Conservation (phyloP, 92 coral and sea anemone genomes). For the Umimayanthus kanabou region DNA sequence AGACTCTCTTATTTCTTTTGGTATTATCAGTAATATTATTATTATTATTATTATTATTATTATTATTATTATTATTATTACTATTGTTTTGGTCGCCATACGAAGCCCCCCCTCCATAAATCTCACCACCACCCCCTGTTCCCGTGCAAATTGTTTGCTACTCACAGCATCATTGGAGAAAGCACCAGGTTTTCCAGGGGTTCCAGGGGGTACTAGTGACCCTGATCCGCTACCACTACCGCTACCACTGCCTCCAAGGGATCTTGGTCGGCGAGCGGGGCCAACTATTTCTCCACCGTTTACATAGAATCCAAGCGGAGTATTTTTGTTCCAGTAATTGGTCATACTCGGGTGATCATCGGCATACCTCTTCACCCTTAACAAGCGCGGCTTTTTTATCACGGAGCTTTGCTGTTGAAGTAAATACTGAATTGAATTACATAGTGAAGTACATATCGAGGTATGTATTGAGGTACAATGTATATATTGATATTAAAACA, state of each 20-base stretch:
- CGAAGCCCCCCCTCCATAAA: no score
- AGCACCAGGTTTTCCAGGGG: conserved; percentile 81
- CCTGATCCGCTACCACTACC: conserved; percentile 44
- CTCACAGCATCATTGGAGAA: conserved; percentile 56
- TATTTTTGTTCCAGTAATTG: conserved; percentile 73
- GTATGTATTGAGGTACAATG: no score
- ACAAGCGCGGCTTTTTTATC: conserved; percentile 51
- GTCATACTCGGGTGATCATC: conserved; percentile 41
- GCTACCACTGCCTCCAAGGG: conserved; percentile 55
- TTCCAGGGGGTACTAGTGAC: conserved; percentile 54
- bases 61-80: no score
- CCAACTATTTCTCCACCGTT: conserved; percentile 52
- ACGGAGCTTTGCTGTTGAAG: conserved; percentile 61
- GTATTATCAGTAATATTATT: no score
- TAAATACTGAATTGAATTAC: neutral
- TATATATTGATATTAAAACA: no score
- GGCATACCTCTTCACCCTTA: conserved; percentile 51
- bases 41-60: no score
- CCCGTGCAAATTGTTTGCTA: conserved; percentile 9
- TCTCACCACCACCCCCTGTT: no score
- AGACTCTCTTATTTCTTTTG: no score
- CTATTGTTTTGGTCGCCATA: no score
- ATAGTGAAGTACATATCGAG: no score
- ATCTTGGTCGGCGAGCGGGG: conserved; percentile 86
- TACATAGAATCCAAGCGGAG: conserved; percentile 76